Evolutionary conservation across 2,797 vertebrate genomes (phyloP).

Genomic region (Sebastiscus albofasciatus): DNA sequence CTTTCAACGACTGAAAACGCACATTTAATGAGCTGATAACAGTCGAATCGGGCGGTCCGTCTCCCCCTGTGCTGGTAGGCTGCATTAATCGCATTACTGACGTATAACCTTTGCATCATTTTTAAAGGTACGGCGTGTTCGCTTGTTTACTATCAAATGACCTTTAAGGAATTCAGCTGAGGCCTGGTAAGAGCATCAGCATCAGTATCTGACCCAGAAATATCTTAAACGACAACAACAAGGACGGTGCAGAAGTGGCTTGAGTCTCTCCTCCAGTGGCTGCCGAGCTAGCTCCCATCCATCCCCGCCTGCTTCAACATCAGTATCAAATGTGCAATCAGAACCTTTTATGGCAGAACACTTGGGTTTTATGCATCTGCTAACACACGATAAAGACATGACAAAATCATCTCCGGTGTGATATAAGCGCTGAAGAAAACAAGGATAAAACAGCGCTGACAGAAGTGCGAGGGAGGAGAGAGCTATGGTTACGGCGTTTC

Average conservation of each 20-base stretch:
- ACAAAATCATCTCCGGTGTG: neutral
- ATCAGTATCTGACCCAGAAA: constrained; percentile 3
- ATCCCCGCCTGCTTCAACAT: neutral
- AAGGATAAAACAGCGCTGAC: constrained; percentile 19
- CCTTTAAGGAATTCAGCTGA: constrained; percentile 34
- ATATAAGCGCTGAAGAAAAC: constrained; percentile 27
- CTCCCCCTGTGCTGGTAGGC: too few species aligned
- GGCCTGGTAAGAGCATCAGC: neutral
- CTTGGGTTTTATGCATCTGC: constrained; percentile 41
- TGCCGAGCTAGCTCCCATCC: constrained; percentile 2
- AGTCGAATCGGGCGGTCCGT: too few species aligned
- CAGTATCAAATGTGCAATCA: constrained; percentile 35
- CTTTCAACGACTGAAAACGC: too few species aligned
- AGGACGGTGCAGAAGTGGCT: neutral
- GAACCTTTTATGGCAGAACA: constrained; percentile 49
- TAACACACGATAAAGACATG: constrained; percentile 42
- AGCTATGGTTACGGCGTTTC: constrained; percentile 11
- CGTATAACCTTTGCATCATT: neutral
- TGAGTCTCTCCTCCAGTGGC: neutral
- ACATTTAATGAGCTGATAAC: accelerated
- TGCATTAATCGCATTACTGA: neutral
- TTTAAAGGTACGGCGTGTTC: neutral
- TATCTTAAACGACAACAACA: neutral
- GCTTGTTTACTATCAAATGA: constrained; percentile 3
- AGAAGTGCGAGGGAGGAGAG: constrained; percentile 31